Base-by-base conservation (phyloP, 2,797 vertebrate genomes). In the Halcyon smyrnensis region DNA sequence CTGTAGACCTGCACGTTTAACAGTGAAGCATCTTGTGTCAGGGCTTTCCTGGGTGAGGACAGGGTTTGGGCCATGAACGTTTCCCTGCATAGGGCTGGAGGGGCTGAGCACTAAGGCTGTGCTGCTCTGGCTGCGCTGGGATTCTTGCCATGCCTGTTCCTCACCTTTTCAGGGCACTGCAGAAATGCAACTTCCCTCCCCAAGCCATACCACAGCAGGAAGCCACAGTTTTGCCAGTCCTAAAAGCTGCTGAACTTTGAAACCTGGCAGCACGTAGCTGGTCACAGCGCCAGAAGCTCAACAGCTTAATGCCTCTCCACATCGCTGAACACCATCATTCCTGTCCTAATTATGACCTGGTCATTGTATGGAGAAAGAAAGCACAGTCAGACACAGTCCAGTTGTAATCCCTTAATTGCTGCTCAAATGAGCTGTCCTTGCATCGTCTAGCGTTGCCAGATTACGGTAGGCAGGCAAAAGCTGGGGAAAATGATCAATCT, bases 401-500 rank as follows among this genome's bases (percentile, higher is more conserved):
- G 91, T 92, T 94, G 88, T 97, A 97, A 96, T 96, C 95, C 86
- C 90, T 96, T 96, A 97, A 97, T 95, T 95, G 90, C 94, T 90
- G 93, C 91, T 96, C 90, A 91, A 30, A 97, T 82, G 92, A 96
- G 91, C 93, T 93, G 87, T 94, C 89, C 87, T 90, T 80, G 68
- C 60, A 87, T 68, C 15, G 16, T 34, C 65, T 78, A 80, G 83
- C 56, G 67, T 53, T 93, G 92, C 90, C 91, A 95, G 94, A 94
- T 93, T 95, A 83, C 1, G 4, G 80, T 3, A 87, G 90, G 91
- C 84, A 96, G 89, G 88, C 80, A 88, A 95, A 96, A 94, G 2
- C 34, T n/a, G 20, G 28, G 54, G 81, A 91, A 81, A 93, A 97
- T 94, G 59, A 81, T 84, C 90, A 84, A 51, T 92, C 87, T 94